These are phyloP conservation scores for Temnothorax ravouxi DNA, from an alignment of 2,888 invertebrate genomes.

Conservation along the genomic window DNA sequence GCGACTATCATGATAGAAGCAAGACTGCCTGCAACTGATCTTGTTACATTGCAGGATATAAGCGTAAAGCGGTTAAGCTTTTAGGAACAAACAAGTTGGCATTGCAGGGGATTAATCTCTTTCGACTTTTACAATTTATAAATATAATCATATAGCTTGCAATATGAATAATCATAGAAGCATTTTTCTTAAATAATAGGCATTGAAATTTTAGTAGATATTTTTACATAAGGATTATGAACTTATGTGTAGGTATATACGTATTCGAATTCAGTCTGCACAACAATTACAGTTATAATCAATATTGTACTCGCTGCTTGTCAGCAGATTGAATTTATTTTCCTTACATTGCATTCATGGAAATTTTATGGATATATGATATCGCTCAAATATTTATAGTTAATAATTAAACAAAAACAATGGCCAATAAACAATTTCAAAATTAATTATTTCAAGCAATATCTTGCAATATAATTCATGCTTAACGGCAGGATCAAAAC, in stretches of 20 bases:
- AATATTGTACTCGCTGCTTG: constrained; percentile 18
- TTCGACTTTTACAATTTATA: not conserved
- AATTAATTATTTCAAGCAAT: constrained; percentile 32
- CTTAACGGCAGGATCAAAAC: not conserved
- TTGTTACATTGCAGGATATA: constrained; percentile 29
- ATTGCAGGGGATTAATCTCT: not conserved
- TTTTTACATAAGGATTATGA: constrained; percentile 1
- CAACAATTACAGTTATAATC: constrained; percentile 23
- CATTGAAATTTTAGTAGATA: not conserved
- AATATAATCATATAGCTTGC: not conserved
- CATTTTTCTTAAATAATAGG: not conserved
- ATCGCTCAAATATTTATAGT: constrained; percentile 35
- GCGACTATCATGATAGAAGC: constrained; percentile 13
- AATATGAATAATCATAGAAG: not conserved
- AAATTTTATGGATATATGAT: constrained; percentile 25
- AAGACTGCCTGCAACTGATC: constrained; percentile 25
- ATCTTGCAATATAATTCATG: constrained; percentile 21
- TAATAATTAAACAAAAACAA: constrained; percentile 36
- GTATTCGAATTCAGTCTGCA: not conserved
- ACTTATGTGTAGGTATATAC: not conserved
- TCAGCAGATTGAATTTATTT: constrained; percentile 39
- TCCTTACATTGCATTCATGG: not conserved
- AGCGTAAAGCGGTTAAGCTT: constrained; percentile 19
- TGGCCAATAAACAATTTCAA: constrained; percentile 32
- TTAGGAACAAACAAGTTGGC: not conserved